Evolutionary conservation across 2,888 invertebrate species (phyloP), one percentile per base, ranked within the genome.

Genomic region (Nasonovia ribisnigri): DNA sequence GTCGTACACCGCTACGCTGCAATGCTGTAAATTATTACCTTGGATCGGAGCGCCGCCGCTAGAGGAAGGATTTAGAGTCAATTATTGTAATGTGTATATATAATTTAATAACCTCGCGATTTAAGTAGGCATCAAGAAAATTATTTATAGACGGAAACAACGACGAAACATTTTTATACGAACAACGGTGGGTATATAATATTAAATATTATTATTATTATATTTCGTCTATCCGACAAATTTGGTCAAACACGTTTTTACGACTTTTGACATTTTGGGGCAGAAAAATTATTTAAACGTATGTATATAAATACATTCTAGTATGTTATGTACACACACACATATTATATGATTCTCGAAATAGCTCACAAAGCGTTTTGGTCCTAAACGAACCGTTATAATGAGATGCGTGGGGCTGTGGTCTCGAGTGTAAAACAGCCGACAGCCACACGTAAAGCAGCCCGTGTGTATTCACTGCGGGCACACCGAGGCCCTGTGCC

Each of bases 381-480:
- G 86, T 93, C 36, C 36, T 86, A 93, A 93, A 93, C 90, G 93
- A 90, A 93, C 90, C 93, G 86, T 90, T 86, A 90, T 90, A 90
- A 93, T 93, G 90, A 93, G 57, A 90, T 67, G 93, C 42, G 84
- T 84, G 93, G 93, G 43, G 51, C 51, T 36, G 54, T 20, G 60
- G 57, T 46, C 24, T 88, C 60, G 57, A 60, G 86, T 90, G 90
- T 90, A 93, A 90, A 84, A 93, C 60, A 90, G 86, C 93, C 84
- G 90, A 93, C 93, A 90, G 84, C 57, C 54, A 54, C 36, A 89
- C 67, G 86, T 92, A 87, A 48, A 91, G 84, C 46, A 48, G 20
- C n/a, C 11, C 24, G 42, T n/a, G 29, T 67, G 36, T 48, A 42
- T 36, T 46, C 67, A 42, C 29, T 10, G 51, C 54, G 36, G 77